A percentile compares a stretch with the other conserved stretches of the same genome.
phyloP scores from a whole-genome alignment of 2,113 vertebrate species.

The Leptobrachium leishanense region DNA sequence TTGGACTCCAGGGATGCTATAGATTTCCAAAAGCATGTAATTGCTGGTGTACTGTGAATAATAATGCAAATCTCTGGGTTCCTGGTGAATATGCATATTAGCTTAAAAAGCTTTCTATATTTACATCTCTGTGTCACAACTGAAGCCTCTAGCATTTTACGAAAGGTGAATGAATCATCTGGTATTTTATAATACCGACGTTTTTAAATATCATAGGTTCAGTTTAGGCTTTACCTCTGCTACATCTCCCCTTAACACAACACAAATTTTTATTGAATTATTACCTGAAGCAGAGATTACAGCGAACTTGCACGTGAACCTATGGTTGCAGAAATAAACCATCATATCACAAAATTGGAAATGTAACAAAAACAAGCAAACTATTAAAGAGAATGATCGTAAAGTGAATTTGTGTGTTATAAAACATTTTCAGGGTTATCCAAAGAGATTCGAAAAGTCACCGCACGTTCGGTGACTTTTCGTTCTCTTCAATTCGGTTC shows the following conservation, averaged over 20 bases:
- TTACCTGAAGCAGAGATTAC: not conserved
- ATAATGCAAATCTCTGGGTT: conserved; percentile 59
- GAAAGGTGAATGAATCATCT: conserved; percentile 49
- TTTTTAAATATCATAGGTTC: conserved; percentile 50
- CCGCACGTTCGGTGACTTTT: too few relatives aligned
- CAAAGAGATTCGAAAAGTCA: too few relatives aligned
- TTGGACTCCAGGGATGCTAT: conserved; percentile 53
- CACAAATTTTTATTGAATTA: not conserved
- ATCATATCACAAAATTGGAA: too few relatives aligned
- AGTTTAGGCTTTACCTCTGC: conserved; percentile 29
- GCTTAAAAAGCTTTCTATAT: conserved; percentile 54
- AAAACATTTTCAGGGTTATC: too few relatives aligned
- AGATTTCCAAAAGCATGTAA: conserved; percentile 57
- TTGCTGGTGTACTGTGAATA: conserved; percentile 65
- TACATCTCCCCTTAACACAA: not conserved
- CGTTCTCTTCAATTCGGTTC: too few relatives aligned
- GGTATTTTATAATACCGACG: conserved; percentile 50
- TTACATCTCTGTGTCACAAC: conserved; percentile 54
- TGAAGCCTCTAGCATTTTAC: conserved; percentile 62
- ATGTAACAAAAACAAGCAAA: too few relatives aligned
- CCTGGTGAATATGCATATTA: conserved; percentile 70
- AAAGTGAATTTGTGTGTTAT: too few relatives aligned
- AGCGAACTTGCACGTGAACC: too few relatives aligned
- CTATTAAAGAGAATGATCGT: too few relatives aligned
- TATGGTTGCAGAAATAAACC: too few relatives aligned